Conservation (phyloP, 1,140 invertebrate species). For the Danaus melanippus region DNA sequence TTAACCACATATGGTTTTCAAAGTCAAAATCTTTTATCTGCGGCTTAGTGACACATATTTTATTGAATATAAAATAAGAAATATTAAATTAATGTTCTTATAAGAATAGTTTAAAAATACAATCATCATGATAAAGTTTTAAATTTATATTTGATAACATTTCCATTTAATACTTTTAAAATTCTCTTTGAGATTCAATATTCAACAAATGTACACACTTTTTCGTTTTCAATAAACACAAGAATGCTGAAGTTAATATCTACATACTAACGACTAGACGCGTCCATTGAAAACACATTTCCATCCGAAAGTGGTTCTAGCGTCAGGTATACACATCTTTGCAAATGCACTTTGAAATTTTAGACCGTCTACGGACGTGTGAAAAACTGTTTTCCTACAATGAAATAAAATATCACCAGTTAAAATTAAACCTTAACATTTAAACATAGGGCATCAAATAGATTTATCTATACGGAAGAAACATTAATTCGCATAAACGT, state of each 20-base stretch:
- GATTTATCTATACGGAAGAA: background rate
- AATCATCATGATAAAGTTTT: no score
- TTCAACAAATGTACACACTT: conserved; percentile 2
- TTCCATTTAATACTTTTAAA: no score
- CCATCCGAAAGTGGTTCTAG: conserved; percentile 44
- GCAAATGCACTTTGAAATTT: conserved; percentile 47
- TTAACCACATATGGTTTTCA: no score
- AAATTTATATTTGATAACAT: no score
- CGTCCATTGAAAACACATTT: conserved; percentile 59
- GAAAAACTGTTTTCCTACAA: conserved; percentile 18
- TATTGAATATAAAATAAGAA: no score
- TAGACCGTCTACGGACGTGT: conserved; percentile 29
- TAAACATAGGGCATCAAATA: conserved; percentile 5
- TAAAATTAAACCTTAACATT: conserved; percentile 6
- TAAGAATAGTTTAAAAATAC: no score
- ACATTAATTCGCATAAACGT: conserved; percentile 11
- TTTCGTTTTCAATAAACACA: conserved; percentile 18
- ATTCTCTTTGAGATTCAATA: conserved; percentile 9
- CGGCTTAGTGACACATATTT: no score
- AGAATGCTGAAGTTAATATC: conserved; percentile 25
- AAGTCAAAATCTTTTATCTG: no score
- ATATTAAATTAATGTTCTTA: no score
- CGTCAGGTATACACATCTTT: conserved; percentile 44
- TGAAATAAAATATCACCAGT: conserved; percentile 4
- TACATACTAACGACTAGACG: conserved; percentile 15